Evolutionary conservation across 2,113 vertebrate genomes (phyloP).

Genomic region (Asarcornis scutulata): DNA sequence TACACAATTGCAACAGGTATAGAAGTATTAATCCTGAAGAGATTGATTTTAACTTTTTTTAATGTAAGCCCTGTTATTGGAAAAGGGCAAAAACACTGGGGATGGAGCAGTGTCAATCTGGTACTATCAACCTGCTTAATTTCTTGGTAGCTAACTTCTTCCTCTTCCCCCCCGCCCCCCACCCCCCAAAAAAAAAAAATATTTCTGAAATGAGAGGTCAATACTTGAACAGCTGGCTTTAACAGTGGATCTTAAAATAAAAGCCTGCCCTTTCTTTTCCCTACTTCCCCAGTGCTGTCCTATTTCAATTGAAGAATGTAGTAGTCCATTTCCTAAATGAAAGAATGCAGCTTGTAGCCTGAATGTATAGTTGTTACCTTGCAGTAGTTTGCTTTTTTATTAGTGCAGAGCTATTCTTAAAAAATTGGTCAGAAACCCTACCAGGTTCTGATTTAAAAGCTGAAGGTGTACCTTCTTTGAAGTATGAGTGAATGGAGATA

Average conservation of each 20-base stretch:
- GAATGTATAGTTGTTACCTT: neutral
- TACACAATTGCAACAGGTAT: neutral
- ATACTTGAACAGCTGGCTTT: neutral
- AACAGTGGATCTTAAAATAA: neutral
- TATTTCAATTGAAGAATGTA: neutral
- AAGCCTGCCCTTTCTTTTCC: neutral
- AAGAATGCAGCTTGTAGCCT: neutral
- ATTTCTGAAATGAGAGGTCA: neutral
- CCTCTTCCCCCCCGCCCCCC: no score
- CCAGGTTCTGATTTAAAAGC: neutral
- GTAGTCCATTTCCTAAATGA: neutral
- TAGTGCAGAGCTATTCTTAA: neutral
- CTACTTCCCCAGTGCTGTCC: neutral
- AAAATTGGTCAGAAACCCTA: neutral
- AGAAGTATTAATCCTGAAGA: neutral
- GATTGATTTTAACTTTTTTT: neutral
- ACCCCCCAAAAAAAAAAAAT: no score
- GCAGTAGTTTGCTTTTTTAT: neutral
- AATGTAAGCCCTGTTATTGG: neutral
- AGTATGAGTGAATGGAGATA: neutral
- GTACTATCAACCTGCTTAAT: neutral
- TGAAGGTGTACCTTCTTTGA: neutral
- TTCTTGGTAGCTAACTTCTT: neutral
- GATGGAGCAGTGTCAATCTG: neutral
- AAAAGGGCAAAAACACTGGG: neutral